These are phyloP conservation scores for Ennomos erosarius DNA, from an alignment of 2,888 invertebrate species.

Conservation along the genomic window DNA sequence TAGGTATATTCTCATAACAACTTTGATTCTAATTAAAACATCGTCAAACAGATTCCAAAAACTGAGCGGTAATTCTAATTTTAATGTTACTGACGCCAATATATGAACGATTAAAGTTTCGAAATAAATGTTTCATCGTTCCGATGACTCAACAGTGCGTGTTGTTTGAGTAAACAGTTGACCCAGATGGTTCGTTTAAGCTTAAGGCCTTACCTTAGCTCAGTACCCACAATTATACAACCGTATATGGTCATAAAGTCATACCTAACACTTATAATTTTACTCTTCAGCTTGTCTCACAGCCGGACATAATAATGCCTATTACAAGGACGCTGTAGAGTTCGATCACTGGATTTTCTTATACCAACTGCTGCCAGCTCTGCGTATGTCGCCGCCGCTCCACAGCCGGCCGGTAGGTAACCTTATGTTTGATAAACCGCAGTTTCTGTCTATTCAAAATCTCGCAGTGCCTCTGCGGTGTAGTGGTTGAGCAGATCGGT, in stretches of 20 bases:
- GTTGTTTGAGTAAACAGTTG: constrained; percentile 64
- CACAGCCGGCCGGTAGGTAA: too few species aligned
- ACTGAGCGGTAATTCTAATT: constrained; percentile 14
- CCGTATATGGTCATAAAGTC: neutral
- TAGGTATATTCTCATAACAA: constrained; percentile 1
- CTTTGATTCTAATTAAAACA: constrained; percentile 15
- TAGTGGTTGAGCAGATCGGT: too few species aligned
- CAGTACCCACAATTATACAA: constrained; percentile 13
- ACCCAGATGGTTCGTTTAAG: constrained; percentile 61
- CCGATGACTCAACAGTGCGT: constrained; percentile 59
- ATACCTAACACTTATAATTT: neutral
- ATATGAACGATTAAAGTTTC: constrained; percentile 42
- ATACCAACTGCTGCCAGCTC: too few species aligned
- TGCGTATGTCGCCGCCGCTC: too few species aligned
- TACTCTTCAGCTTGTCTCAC: neutral
- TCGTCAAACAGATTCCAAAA: constrained; percentile 23
- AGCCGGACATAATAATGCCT: too few species aligned
- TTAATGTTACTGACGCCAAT: constrained; percentile 21
- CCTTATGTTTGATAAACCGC: too few species aligned
- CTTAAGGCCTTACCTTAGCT: constrained; percentile 33
- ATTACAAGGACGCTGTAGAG: too few species aligned
- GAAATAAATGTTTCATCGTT: constrained; percentile 50
- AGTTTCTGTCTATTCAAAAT: too few species aligned
- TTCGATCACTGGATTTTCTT: too few species aligned
- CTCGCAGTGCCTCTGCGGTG: too few species aligned